Evolutionary conservation across 2,888 invertebrate species (phyloP).

Genomic region (Cheilosia variabilis): DNA sequence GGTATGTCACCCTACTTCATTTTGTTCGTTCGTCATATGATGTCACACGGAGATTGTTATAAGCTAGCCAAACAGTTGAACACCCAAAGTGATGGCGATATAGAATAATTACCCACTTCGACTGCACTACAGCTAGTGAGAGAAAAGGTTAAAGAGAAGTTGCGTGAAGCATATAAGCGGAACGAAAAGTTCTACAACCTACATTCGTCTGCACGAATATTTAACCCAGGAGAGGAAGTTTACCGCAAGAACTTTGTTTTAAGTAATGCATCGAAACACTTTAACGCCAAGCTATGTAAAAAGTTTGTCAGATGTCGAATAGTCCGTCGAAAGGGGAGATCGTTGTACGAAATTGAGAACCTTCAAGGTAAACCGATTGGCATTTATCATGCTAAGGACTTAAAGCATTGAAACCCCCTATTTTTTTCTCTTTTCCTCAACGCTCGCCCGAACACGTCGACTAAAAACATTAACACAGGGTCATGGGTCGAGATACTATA

Average conservation of each 20-base stretch:
- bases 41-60: not conserved
- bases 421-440: no score
- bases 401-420: no score
- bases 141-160: not conserved
- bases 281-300: not conserved
- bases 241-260: not conserved
- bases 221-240: not conserved
- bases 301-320: not conserved
- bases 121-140: not conserved
- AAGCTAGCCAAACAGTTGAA: not conserved
- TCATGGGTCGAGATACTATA: not conserved
- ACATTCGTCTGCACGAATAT: not conserved
- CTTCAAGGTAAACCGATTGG: not conserved
- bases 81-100: not conserved
- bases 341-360: constrained; percentile 59
- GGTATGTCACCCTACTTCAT: not conserved
- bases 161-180: not conserved
- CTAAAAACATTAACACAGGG: not conserved
- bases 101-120: not conserved
- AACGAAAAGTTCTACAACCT: not conserved
- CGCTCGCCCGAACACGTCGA: not conserved
- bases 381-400: no score
- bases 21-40: not conserved
- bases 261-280: not conserved
- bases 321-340: constrained; percentile 45